Conservation (phyloP, 2,888 invertebrate genomes). For the Gibbula magus region DNA sequence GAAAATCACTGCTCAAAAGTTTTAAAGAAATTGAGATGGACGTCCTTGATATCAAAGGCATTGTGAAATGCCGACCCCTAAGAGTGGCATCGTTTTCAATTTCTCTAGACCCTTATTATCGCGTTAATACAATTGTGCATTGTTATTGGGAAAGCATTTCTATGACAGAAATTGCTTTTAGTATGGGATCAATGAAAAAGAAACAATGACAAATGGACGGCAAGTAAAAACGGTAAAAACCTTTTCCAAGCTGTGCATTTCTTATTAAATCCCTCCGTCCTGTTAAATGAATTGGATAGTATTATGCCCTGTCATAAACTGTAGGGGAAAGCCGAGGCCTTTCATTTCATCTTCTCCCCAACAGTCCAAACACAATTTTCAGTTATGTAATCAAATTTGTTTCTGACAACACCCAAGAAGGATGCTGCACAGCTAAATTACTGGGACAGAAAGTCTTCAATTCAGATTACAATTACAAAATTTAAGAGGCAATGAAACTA, state of each 20-base stretch:
- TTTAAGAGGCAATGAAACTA: conserved; percentile 15
- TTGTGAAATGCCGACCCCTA: too few species aligned
- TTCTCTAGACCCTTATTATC: too few species aligned
- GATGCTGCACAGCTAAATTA: background rate
- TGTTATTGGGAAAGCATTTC: too few species aligned
- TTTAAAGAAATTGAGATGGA: too few species aligned
- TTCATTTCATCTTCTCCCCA: conserved; percentile 1
- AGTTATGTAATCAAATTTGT: conserved; percentile 13
- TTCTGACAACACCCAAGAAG: background rate
- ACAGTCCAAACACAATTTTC: conserved; percentile 10
- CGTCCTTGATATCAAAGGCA: too few species aligned
- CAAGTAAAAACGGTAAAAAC: background rate
- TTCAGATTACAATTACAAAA: conserved; percentile 15
- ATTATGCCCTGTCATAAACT: conserved; percentile 4
- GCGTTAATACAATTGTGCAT: too few species aligned
- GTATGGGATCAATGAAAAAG: background rate
- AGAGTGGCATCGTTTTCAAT: too few species aligned
- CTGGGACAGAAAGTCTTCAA: conserved; percentile 11
- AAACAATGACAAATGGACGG: background rate
- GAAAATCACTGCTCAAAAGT: too few species aligned
- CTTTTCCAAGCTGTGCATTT: conserved; percentile 5
- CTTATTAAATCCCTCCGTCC: background rate
- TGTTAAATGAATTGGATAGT: conserved; percentile 1
- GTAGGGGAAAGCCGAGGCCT: background rate
- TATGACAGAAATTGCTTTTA: too few species aligned